A percentile compares a stretch with the other conserved stretches of the same genome.
Conservation (phyloP, 2,113 vertebrate genomes). For the Mustelus asterias region DNA sequence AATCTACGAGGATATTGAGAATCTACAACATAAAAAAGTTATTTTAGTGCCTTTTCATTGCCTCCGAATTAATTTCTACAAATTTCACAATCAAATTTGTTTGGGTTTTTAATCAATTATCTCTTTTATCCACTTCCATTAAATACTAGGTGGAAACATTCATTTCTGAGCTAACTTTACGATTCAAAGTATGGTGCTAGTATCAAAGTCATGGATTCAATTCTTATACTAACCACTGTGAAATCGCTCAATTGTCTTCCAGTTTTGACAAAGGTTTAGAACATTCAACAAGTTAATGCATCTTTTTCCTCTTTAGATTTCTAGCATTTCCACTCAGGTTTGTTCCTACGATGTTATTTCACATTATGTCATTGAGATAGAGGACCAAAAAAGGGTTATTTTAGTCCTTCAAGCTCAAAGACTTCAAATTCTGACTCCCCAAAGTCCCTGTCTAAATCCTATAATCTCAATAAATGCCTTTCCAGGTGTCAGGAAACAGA, state of each 20-base stretch:
- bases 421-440: background rate
- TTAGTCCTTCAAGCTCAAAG: background rate
- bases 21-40: background rate
- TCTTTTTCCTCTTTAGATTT: background rate
- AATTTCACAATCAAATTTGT: background rate
- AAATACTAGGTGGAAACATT: too few relatives aligned
- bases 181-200: too few relatives aligned
- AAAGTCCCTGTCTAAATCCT: background rate
- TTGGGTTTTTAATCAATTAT: background rate
- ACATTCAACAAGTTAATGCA: background rate
- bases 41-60: background rate
- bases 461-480: background rate
- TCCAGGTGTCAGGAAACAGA: background rate
- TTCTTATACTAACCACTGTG: background rate
- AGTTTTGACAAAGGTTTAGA: background rate
- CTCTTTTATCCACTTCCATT: background rate
- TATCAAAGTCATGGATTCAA: too few relatives aligned
- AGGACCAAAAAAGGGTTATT: background rate
- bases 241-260: background rate
- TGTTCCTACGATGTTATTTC: background rate
- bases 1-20: background rate
- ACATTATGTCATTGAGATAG: background rate
- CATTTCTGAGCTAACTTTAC: too few relatives aligned
- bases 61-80: background rate
- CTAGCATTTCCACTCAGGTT: background rate